Evolutionary conservation across 2,113 vertebrate genomes (phyloP).

Genomic region (Ictalurus furcatus): DNA sequence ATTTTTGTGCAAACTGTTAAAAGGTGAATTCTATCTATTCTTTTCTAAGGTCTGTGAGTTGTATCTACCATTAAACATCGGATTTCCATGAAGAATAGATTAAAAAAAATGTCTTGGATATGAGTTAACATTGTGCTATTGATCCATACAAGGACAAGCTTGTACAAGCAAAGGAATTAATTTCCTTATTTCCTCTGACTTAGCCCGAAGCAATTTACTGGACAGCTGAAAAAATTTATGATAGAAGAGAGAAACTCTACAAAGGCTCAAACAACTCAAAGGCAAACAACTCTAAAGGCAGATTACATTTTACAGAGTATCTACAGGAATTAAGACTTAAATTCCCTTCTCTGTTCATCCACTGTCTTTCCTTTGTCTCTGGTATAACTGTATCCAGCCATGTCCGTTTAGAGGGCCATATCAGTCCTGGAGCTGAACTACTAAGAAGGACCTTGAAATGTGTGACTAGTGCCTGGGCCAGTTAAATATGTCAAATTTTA

Average conservation of each 20-base stretch:
- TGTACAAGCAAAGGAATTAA: neutral
- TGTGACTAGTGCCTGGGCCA: neutral
- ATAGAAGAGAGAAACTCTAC: neutral
- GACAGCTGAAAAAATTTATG: neutral
- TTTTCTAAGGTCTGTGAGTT: too few relatives aligned
- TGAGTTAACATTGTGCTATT: neutral
- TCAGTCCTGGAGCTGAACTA: slow-evolving; percentile 11
- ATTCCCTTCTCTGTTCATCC: neutral
- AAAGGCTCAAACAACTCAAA: neutral
- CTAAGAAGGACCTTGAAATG: neutral
- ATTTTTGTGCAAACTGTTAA: neutral
- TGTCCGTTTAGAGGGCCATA: neutral
- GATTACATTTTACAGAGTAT: neutral
- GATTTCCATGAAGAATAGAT: too few relatives aligned
- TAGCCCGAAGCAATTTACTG: slow-evolving; percentile 3
- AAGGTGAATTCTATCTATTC: neutral
- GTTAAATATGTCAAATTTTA: neutral
- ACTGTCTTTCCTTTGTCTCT: neutral
- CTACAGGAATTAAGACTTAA: neutral
- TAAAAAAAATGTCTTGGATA: neutral
- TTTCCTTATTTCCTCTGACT: neutral
- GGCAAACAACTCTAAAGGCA: neutral
- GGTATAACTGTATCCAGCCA: slow-evolving; percentile 10
- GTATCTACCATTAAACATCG: too few relatives aligned
- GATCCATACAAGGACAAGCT: neutral